Conservation (phyloP, 1,140 invertebrate genomes). For the Diorhabda sublineata region DNA sequence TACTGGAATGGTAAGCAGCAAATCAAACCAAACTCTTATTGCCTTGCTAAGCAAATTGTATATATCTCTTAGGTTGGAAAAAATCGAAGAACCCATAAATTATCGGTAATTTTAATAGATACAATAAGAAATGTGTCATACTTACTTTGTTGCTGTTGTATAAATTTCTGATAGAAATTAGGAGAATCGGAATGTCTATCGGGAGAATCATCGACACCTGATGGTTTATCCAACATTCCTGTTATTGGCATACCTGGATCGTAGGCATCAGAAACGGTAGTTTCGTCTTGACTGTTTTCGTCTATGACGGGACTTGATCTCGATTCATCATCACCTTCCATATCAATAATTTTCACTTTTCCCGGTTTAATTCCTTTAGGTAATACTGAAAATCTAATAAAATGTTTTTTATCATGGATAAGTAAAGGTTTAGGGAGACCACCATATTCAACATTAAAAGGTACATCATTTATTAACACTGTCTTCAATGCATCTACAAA, state of each 20-base stretch:
- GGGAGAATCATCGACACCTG: constrained; percentile 28
- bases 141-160: constrained; percentile 22
- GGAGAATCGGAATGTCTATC: constrained; percentile 42
- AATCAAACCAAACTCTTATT: too few species aligned
- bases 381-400: constrained; percentile 75
- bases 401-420: constrained; percentile 75
- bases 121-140: too few species aligned
- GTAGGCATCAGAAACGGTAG: constrained; percentile 2
- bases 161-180: constrained; percentile 34
- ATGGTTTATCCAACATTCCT: constrained; percentile 7
- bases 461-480: constrained; percentile 77
- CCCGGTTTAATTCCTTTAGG: constrained; percentile 71
- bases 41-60: not conserved
- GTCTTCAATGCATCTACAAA: constrained; percentile 74
- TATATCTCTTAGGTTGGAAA: not conserved
- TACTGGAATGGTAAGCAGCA: too few species aligned
- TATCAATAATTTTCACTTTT: constrained; percentile 62
- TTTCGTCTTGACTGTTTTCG: constrained; percentile 29
- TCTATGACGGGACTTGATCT: constrained; percentile 20
- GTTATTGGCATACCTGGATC: constrained; percentile 29
- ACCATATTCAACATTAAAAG: constrained; percentile 84
- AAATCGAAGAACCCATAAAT: not conserved
- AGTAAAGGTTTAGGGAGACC: constrained; percentile 85
- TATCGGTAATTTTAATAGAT: too few species aligned
- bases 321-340: constrained; percentile 52